These are phyloP conservation scores for Agrotis exclamationis DNA, from an alignment of 2,888 invertebrate species.

Conservation along the genomic window DNA sequence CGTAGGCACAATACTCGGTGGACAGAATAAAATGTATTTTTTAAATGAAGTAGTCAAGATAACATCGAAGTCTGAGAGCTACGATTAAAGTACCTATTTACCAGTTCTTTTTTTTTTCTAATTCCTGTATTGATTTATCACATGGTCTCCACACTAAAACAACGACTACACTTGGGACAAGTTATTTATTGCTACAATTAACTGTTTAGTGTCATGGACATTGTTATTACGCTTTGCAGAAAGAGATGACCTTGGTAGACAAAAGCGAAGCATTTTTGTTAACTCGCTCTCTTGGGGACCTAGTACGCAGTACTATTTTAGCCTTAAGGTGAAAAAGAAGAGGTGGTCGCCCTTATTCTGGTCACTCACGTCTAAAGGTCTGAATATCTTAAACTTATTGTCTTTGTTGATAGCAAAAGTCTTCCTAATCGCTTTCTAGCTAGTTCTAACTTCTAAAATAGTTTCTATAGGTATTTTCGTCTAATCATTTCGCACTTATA, in stretches of 20 bases:
- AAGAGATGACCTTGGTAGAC: slow-evolving; percentile 19
- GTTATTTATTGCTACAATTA: slow-evolving; percentile 32
- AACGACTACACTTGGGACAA: background rate
- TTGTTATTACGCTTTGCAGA: slow-evolving; percentile 19
- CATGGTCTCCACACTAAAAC: slow-evolving; percentile 3
- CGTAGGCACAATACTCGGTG: background rate
- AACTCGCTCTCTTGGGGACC: background rate
- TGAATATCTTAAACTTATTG: no score
- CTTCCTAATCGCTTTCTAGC: no score
- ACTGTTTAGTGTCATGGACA: slow-evolving; percentile 9
- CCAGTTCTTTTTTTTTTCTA: slow-evolving; percentile 5
- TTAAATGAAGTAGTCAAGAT: slow-evolving; percentile 22
- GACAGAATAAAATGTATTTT: slow-evolving; percentile 16
- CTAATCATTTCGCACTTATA: no score
- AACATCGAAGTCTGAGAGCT: slow-evolving; percentile 10
- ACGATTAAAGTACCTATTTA: background rate
- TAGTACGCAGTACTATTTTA: background rate
- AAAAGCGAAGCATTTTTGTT: slow-evolving; percentile 14
- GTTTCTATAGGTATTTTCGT: no score
- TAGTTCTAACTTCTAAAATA: no score
- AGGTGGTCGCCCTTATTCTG: background rate
- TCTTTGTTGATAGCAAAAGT: no score
- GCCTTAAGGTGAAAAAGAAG: background rate
- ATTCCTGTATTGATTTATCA: background rate
- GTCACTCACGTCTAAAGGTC: no score